Evolutionary conservation across 2,113 vertebrate species (phyloP).

Genomic region (Daboia siamensis): DNA sequence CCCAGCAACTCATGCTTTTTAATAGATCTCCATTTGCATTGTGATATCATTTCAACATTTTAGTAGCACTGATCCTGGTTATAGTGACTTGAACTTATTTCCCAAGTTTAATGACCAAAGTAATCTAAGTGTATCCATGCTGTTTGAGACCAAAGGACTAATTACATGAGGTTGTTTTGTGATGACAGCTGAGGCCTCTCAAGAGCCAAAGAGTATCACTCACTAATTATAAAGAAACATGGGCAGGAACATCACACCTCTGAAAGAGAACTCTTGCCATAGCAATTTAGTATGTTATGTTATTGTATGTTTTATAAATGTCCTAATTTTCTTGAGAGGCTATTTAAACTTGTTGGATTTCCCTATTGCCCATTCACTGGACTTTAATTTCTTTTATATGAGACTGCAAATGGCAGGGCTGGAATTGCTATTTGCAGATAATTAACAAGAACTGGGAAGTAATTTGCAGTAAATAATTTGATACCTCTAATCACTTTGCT

Average conservation of each 20-base stretch:
- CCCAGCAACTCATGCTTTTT: neutral
- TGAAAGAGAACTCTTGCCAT: conserved; percentile 13
- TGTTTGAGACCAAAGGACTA: neutral
- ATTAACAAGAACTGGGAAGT: conserved; percentile 33
- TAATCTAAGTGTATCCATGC: neutral
- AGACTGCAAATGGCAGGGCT: conserved; percentile 23
- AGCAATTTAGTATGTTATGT: neutral
- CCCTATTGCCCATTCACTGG: conserved; percentile 18
- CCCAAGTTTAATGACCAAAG: neutral
- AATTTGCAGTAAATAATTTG: conserved; percentile 31
- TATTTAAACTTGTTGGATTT: conserved; percentile 28
- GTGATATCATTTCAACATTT: neutral
- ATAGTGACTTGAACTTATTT: neutral
- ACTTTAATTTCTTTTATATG: conserved; percentile 15
- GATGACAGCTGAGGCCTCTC: neutral
- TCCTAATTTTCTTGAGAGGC: conserved; percentile 23
- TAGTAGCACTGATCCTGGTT: neutral
- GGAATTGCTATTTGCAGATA: conserved; percentile 36
- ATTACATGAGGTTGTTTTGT: neutral
- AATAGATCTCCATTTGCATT: neutral
- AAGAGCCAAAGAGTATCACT: neutral
- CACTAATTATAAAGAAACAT: neutral
- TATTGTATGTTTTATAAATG: conserved; percentile 13
- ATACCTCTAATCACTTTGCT: conserved; percentile 29
- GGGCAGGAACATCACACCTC: neutral